Conservation (phyloP, 2,888 invertebrate species). For the Folsomia candida region DNA sequence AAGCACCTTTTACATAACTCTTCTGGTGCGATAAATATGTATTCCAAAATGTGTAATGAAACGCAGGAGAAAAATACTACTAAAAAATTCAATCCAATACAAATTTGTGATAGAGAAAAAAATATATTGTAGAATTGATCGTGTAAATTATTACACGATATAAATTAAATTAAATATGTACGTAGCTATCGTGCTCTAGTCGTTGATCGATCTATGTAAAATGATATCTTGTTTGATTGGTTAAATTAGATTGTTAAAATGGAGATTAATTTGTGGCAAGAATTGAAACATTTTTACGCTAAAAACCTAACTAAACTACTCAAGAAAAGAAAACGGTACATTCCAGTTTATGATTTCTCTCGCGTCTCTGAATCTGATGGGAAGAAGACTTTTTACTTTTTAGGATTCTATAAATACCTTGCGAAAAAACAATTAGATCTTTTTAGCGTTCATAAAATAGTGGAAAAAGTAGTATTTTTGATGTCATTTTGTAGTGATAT, state of each 20-base stretch:
- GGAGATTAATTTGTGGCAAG: not conserved
- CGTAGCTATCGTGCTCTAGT: conserved; percentile 15
- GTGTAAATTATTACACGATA: no score
- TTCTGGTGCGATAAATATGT: no score
- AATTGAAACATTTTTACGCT: no score
- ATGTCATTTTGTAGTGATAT: not conserved
- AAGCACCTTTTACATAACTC: no score
- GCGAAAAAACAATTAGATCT: not conserved
- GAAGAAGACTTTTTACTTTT: not conserved
- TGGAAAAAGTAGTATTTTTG: no score
- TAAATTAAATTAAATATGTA: no score
- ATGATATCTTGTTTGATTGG: no score
- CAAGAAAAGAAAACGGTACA: conserved; percentile 5
- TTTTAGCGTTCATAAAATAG: no score
- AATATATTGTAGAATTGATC: not conserved
- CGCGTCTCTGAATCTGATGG: not conserved
- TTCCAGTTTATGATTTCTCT: conserved; percentile 6
- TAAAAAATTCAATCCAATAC: not conserved
- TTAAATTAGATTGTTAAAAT: conserved; percentile 3
- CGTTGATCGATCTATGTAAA: conserved; percentile 12
- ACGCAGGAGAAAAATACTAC: no score
- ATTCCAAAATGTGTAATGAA: no score
- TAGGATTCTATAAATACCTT: not conserved
- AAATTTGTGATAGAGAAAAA: not conserved
- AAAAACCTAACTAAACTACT: no score